A percentile compares a stretch with the other conserved stretches of the same genome.
Evolutionary conservation across 2,113 vertebrate genomes (phyloP).

Genomic region (Hylia prasina): DNA sequence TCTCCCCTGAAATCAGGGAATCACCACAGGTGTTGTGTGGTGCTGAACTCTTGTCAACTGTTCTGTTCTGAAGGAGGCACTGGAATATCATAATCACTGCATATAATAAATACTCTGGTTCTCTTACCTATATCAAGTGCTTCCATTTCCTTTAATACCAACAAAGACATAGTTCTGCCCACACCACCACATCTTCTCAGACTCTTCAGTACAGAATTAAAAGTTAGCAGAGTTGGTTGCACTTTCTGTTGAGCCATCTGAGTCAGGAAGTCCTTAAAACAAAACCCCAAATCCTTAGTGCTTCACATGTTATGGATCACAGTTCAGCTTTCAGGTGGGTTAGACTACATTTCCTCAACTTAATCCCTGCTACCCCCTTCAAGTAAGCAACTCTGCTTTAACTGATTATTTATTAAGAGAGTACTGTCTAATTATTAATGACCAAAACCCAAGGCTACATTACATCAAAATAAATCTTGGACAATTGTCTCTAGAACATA

Average conservation of each 20-base stretch:
- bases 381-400: not conserved
- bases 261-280: slow-evolving; percentile 81
- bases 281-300: not conserved
- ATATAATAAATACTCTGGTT: not conserved
- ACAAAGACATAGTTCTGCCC: slow-evolving; percentile 62
- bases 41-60: not conserved
- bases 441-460: not conserved
- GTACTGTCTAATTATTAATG: not conserved
- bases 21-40: not conserved
- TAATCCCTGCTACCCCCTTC: not conserved
- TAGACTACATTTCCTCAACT: not conserved
- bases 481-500: not conserved
- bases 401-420: not conserved
- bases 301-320: not conserved
- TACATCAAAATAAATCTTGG: not conserved
- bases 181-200: slow-evolving; percentile 75
- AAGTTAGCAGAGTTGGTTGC: slow-evolving; percentile 84
- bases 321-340: not conserved
- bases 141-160: slow-evolving; percentile 86
- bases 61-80: not conserved
- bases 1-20: not conserved
- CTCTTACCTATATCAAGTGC: slow-evolving; percentile 81
- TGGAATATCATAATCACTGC: not conserved
- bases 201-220: slow-evolving; percentile 82
- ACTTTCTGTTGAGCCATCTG: slow-evolving; percentile 88